These are phyloP conservation scores for Sinocyclocheilus maitianheensis DNA, from an alignment of 2,113 vertebrate genomes.

Conservation along the genomic window DNA sequence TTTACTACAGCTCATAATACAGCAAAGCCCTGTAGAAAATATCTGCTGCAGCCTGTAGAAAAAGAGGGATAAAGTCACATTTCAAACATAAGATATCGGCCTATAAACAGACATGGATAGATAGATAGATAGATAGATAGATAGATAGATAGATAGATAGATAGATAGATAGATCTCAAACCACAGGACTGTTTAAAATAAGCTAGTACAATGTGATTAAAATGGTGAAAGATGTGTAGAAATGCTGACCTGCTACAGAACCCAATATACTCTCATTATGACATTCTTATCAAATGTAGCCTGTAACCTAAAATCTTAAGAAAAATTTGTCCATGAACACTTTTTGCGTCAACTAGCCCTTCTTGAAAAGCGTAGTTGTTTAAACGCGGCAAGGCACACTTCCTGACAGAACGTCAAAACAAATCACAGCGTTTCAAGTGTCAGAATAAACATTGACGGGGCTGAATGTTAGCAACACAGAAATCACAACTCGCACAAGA, in stretches of 20 bases:
- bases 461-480: background rate
- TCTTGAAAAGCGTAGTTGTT: background rate
- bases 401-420: background rate
- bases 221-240: background rate
- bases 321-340: background rate
- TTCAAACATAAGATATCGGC: background rate
- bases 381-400: background rate
- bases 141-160: background rate
- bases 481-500: background rate
- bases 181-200: background rate
- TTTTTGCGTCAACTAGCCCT: background rate
- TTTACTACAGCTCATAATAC: conserved; percentile 85
- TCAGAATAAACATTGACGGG: background rate
- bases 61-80: background rate
- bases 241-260: background rate
- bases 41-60: conserved; percentile 68
- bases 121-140: background rate
- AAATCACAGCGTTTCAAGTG: background rate
- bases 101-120: background rate
- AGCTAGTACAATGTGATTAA: background rate
- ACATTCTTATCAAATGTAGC: background rate
- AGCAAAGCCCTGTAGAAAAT: conserved; percentile 61
- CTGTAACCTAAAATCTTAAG: too few species aligned
- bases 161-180: background rate
- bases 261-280: background rate